Conservation (phyloP, 2,888 invertebrate genomes). For the Sisyra nigra region DNA sequence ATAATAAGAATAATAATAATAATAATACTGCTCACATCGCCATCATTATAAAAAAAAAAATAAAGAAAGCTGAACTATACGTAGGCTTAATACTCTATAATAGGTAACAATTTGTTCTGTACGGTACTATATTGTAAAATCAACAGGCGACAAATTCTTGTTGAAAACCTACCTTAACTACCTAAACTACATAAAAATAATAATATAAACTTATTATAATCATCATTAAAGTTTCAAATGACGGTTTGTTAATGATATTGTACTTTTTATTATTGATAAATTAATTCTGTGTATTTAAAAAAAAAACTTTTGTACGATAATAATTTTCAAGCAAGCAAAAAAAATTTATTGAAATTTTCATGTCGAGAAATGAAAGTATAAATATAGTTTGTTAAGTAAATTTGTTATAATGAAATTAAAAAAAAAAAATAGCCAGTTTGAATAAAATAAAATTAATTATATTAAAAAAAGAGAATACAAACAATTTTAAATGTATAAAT, state of each 20-base stretch:
- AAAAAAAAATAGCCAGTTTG: no score
- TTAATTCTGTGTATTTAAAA: no score
- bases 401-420: neutral
- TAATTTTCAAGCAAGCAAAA: no score
- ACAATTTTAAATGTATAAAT: neutral
- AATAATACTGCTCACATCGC: conserved; percentile 5
- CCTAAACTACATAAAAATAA: neutral
- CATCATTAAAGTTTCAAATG: no score
- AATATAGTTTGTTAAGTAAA: conserved; percentile 1
- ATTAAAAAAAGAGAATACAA: neutral
- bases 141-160: conserved; percentile 7
- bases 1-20: conserved; percentile 2
- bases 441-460: neutral
- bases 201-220: no score
- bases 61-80: neutral
- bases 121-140: conserved; percentile 6
- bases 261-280: no score
- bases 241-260: no score
- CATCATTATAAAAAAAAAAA: conserved; percentile 5
- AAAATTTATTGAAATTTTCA: no score
- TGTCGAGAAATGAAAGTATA: neutral
- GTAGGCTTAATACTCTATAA: conserved; percentile 8
- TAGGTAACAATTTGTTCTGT: conserved; percentile 8
- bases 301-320: no score
- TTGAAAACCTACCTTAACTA: conserved; percentile 6